Conservation (phyloP, 2,888 invertebrate genomes). For the Brachyptera risi region DNA sequence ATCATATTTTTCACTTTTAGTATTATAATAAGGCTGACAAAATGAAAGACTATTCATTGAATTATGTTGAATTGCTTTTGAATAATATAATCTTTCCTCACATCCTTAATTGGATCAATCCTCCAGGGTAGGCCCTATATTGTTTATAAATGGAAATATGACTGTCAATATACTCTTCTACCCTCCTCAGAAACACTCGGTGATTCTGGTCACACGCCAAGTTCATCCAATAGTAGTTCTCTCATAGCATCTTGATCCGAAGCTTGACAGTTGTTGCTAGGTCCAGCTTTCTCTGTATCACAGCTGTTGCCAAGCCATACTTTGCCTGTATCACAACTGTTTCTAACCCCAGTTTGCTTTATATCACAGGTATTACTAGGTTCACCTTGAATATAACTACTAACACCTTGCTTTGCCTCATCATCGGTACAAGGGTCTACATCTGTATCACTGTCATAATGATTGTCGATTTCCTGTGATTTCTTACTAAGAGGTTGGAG, state of each 20-base stretch:
- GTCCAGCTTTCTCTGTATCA: background rate
- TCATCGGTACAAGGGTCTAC: background rate
- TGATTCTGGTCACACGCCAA: background rate
- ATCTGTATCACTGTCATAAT: background rate
- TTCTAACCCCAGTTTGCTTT: background rate
- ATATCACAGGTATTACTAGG: background rate
- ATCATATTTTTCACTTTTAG: too few species aligned
- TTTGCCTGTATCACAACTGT: background rate
- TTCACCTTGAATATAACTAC: too few species aligned
- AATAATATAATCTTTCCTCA: too few species aligned
- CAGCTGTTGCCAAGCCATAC: too few species aligned
- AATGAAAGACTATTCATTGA: too few species aligned
- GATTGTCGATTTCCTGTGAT: too few species aligned
- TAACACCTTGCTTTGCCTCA: background rate
- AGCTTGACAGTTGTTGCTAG: too few species aligned
- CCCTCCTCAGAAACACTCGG: background rate
- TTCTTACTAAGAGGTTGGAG: too few species aligned
- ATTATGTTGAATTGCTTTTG: too few species aligned
- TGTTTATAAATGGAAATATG: background rate
- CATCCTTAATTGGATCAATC: too few species aligned
- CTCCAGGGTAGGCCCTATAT: background rate
- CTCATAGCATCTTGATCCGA: too few species aligned
- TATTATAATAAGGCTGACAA: too few species aligned
- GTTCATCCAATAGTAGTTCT: background rate
- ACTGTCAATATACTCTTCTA: background rate